phyloP scores from a whole-genome alignment of 2,888 invertebrate species.

The Drosophila yooni region DNA sequence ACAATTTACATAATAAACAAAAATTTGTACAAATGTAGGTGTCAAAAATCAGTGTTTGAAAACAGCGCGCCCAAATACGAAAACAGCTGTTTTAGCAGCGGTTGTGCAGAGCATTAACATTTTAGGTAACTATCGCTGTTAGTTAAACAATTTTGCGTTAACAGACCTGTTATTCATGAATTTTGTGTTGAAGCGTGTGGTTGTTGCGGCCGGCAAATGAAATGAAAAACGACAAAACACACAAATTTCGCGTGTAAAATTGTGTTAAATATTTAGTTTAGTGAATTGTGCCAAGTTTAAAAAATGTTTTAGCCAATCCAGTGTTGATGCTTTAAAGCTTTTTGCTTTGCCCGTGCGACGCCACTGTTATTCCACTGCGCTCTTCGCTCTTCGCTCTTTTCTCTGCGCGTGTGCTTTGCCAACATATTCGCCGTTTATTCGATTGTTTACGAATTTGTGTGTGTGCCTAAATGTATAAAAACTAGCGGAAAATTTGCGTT shows the following conservation, averaged over 20 bases:
- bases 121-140: slow-evolving; percentile 37
- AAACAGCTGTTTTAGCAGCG: slow-evolving; percentile 43
- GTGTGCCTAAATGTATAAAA: slow-evolving; percentile 65
- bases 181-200: slow-evolving; percentile 61
- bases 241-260: slow-evolving; percentile 28
- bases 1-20: too few species aligned
- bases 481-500: slow-evolving; percentile 39
- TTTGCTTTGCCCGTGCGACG: slow-evolving; percentile 38
- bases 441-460: slow-evolving; percentile 77
- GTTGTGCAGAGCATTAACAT: slow-evolving; percentile 30
- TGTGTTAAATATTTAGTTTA: slow-evolving; percentile 29
- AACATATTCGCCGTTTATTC: slow-evolving; percentile 40
- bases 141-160: slow-evolving; percentile 36
- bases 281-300: slow-evolving; percentile 7
- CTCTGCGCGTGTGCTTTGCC: slow-evolving; percentile 59
- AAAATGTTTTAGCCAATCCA: slow-evolving; percentile 29
- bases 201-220: slow-evolving; percentile 62
- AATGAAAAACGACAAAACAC: slow-evolving; percentile 45
- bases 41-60: slow-evolving; percentile 21
- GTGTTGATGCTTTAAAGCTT: slow-evolving; percentile 15
- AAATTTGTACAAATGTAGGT: neutral
- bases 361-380: slow-evolving; percentile 48
- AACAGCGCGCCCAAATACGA: slow-evolving; percentile 16
- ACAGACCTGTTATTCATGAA: slow-evolving; percentile 60
- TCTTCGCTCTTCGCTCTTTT: slow-evolving; percentile 40